phyloP scores from a whole-genome alignment of 2,113 vertebrate genomes.

The Gobio gobio region DNA sequence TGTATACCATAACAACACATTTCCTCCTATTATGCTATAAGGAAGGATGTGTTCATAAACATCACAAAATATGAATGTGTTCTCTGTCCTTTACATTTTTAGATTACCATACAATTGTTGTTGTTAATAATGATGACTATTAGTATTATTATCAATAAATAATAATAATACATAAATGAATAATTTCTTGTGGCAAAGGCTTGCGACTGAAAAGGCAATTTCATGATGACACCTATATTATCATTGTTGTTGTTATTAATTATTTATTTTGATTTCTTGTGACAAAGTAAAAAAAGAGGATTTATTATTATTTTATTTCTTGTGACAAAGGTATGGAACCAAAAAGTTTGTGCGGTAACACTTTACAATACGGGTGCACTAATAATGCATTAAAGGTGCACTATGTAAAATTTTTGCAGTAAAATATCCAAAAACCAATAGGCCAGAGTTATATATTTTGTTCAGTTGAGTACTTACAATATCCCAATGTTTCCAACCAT shows the following conservation, averaged over 20 bases:
- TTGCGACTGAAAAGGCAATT: too few species aligned
- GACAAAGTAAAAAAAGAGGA: background rate
- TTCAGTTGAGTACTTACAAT: too few species aligned
- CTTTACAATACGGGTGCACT: too few species aligned
- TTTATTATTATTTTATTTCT: background rate
- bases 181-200: too few species aligned
- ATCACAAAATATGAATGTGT: background rate
- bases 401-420: too few species aligned
- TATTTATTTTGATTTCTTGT: background rate
- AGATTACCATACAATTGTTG: background rate
- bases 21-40: background rate
- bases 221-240: background rate
- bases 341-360: too few species aligned
- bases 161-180: background rate
- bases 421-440: too few species aligned
- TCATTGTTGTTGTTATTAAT: background rate
- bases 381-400: too few species aligned
- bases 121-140: background rate
- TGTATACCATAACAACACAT: background rate
- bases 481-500: too few species aligned
- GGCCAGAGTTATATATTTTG: too few species aligned
- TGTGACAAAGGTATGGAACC: background rate
- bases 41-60: background rate
- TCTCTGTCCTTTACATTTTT: background rate
- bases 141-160: background rate